phyloP scores from a whole-genome alignment of 92 coral and sea anemone genomes.

The Epizoanthus scotinus region DNA sequence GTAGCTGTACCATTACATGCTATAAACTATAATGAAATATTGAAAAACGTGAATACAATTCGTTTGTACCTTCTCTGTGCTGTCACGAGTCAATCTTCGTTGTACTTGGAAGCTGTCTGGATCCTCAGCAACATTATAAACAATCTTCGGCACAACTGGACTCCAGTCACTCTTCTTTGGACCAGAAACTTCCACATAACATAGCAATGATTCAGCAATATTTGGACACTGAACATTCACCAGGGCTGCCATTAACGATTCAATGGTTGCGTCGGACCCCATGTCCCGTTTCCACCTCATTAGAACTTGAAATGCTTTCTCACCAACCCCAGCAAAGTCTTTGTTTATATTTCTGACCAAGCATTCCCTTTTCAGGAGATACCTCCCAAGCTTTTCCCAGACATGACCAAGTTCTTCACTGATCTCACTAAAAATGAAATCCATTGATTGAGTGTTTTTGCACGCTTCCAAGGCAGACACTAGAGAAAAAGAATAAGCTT shows the following conservation, averaged over 20 bases:
- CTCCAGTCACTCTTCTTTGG: too few species aligned
- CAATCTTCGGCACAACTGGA: slow-evolving; percentile 19
- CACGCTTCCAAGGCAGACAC: not conserved
- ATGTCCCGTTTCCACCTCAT: slow-evolving; percentile 64
- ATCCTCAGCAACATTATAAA: slow-evolving; percentile 22
- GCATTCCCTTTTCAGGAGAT: slow-evolving; percentile 62
- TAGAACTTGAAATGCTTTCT: slow-evolving; percentile 82
- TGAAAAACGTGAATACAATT: too few species aligned
- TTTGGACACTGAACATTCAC: slow-evolving; percentile 45
- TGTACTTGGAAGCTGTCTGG: slow-evolving; percentile 18
- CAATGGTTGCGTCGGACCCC: slow-evolving; percentile 48
- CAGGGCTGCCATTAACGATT: slow-evolving; percentile 43
- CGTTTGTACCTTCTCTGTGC: slow-evolving; percentile 13
- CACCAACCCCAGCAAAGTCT: slow-evolving; percentile 70
- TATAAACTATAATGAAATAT: too few species aligned
- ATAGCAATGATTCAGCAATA: slow-evolving; percentile 66
- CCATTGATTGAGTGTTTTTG: slow-evolving; percentile 38
- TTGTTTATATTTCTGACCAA: slow-evolving; percentile 75
- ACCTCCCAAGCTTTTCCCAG: slow-evolving; percentile 83
- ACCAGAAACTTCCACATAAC: slow-evolving; percentile 12
- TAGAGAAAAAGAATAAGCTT: not conserved
- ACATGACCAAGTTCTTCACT: slow-evolving; percentile 68
- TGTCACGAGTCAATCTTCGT: not conserved
- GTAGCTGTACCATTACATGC: too few species aligned
- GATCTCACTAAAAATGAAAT: slow-evolving; percentile 54